Evolutionary conservation across 1,140 invertebrate genomes (phyloP), one percentile per base, ranked within the genome.

Genomic region (Holcopasites calliopsidis): DNA sequence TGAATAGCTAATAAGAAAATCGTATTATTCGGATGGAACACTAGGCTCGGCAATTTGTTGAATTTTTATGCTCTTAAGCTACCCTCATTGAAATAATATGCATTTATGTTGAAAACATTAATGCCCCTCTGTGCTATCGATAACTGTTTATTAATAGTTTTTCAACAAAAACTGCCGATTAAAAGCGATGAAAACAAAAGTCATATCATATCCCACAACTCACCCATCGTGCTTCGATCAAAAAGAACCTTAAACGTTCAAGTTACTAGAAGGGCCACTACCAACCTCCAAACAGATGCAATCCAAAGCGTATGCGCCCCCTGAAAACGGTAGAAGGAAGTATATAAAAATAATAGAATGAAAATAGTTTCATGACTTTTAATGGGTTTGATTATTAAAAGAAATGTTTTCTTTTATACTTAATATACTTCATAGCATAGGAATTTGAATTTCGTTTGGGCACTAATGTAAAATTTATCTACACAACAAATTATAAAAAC

Each of bases 211-310:
- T 8, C 16, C 7, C 44, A 13, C 1, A 31, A 74, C 85, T 85
- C 33, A 87, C 85, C 85, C 85, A 87, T 87, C 42, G 69, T 83
- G 80, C 40, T 49, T 64, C 26, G 55, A 28, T 68, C n/a, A 1
- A 69, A 80, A 87, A 86, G 78, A 77, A 54, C 35, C 3, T 49
- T n/a, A 33, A 75, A 54, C 35, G 1, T 49, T 38, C 1, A 1
- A 18, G 13, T 50, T n/a, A 1, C 6, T 62, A 54, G 38, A 35
- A 23, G 13, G 3, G 6, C 42, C 16, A 38, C 13, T 13, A 13
- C 2, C 0, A 8, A 58, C 23, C 57, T 66, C 62, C 50, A 40
- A 7, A 7, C 38, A 7, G 50, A 35, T 65, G 0, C 7, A 13
- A 8, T 28, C 10, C 10, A 23, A 6, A 23, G 26, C 13, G 8